A percentile compares a stretch with the other conserved stretches of the same genome.
Conservation (phyloP, 2,888 invertebrate genomes). For the Acrocera orbiculus region DNA sequence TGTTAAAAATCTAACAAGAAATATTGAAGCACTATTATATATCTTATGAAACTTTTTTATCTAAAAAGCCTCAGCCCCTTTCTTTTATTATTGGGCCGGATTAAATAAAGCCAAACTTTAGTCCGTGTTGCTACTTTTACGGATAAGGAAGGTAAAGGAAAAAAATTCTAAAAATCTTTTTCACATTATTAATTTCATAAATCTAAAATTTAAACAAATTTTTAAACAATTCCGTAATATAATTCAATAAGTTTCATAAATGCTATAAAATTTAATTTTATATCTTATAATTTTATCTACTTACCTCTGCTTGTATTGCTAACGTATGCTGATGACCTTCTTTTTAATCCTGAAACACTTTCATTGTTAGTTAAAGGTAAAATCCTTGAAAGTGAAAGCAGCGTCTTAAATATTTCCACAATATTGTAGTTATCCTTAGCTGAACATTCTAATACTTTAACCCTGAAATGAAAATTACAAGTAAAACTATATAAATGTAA, state of each 20-base stretch:
- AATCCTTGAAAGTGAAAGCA: conserved; percentile 59
- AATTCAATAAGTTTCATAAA: no score
- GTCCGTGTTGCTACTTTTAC: no score
- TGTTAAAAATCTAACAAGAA: no score
- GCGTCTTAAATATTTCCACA: conserved; percentile 60
- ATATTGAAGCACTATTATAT: no score
- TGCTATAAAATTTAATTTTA: neutral
- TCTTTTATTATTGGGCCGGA: no score
- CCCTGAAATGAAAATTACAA: conserved; percentile 32
- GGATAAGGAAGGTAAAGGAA: no score
- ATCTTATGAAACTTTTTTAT: no score
- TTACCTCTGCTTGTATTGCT: conserved; percentile 36
- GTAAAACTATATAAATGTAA: neutral
- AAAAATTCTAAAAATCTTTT: neutral
- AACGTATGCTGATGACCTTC: conserved; percentile 59
- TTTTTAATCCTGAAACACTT: conserved; percentile 39
- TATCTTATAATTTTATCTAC: conserved; percentile 12
- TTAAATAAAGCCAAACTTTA: no score
- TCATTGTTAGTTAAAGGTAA: conserved; percentile 43
- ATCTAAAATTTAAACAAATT: no score
- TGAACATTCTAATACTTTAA: conserved; percentile 58
- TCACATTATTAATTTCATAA: no score
- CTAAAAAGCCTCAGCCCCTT: no score
- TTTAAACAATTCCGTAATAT: no score
- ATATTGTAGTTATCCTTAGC: conserved; percentile 64